Percentiles rank a stretch among this genome's conserved stretches.
Conservation (phyloP, 2,113 vertebrate genomes). For the Eupsittula cactorum region DNA sequence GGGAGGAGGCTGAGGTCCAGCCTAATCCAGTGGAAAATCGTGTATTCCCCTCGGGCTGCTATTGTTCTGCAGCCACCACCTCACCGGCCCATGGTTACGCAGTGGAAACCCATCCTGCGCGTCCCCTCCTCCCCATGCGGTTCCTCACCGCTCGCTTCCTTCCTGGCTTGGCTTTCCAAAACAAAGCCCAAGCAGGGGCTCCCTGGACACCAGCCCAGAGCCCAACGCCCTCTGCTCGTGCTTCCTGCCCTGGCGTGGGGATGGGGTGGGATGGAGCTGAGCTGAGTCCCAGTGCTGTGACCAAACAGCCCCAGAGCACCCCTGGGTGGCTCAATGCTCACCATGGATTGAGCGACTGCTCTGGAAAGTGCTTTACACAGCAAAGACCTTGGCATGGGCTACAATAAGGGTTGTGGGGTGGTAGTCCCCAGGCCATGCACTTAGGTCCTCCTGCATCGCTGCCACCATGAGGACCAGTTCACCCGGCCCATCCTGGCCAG, state of each 20-base stretch:
- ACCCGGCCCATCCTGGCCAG: neutral
- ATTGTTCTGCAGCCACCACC: slow-evolving; percentile 5
- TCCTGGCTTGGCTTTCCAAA: slow-evolving; percentile 58
- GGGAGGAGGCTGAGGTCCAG: neutral
- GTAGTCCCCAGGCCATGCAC: accelerated
- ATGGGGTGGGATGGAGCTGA: neutral
- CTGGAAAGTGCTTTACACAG: neutral
- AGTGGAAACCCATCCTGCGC: neutral
- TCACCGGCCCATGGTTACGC: neutral
- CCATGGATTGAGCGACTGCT: neutral
- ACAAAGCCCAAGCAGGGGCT: slow-evolving; percentile 30
- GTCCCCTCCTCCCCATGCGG: neutral
- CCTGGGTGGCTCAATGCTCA: neutral
- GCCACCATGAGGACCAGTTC: accelerated
- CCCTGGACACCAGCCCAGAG: slow-evolving; percentile 28
- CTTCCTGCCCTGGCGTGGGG: neutral
- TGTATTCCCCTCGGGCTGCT: neutral
- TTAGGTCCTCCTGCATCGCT: neutral
- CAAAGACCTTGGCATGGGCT: accelerated
- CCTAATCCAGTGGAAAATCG: neutral
- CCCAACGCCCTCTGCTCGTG: neutral
- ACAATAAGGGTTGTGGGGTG: neutral
- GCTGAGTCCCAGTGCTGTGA: neutral
- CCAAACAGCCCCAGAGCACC: accelerated
- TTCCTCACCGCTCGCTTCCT: slow-evolving; percentile 45